Percentiles rank a stretch among this genome's conserved stretches.
phyloP scores from a whole-genome alignment of 2,113 vertebrate species.

The Polypterus bichir region DNA sequence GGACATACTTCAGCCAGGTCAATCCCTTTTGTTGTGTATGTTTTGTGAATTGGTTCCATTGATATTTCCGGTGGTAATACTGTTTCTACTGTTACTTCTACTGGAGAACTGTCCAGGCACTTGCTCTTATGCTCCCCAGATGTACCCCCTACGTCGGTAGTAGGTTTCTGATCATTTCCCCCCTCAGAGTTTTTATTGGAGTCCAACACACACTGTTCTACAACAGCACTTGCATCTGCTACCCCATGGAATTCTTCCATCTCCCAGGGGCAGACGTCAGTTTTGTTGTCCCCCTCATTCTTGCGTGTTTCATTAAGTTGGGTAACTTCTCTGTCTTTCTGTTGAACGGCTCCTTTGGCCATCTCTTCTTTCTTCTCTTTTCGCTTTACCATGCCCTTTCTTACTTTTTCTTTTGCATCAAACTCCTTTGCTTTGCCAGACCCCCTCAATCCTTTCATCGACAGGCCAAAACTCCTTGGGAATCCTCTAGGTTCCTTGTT shows the following conservation, averaged over 20 bases:
- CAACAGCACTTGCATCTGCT: too few relatives aligned
- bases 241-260: not conserved
- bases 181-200: too few relatives aligned
- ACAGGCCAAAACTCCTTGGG: slow-evolving; percentile 33
- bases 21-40: slow-evolving; percentile 20
- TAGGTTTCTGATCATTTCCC: too few relatives aligned
- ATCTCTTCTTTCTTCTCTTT: slow-evolving; percentile 26
- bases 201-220: too few relatives aligned
- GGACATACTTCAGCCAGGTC: slow-evolving; percentile 36
- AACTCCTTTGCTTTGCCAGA: slow-evolving; percentile 25
- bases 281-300: slow-evolving; percentile 24
- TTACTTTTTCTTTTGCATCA: slow-evolving; percentile 16
- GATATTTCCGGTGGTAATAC: too few relatives aligned
- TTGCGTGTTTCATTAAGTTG: slow-evolving; percentile 21
- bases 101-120: slow-evolving; percentile 19
- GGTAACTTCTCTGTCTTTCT: not conserved
- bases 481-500: slow-evolving; percentile 38
- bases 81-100: not conserved
- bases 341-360: slow-evolving; percentile 20
- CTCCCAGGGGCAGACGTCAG: slow-evolving; percentile 47
- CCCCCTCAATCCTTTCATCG: slow-evolving; percentile 36
- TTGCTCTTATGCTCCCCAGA: slow-evolving; percentile 15
- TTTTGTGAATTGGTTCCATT: not conserved
- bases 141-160: not conserved
- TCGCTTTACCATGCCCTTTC: slow-evolving; percentile 22